Conservation (phyloP, 2,113 vertebrate species). For the Aplodontia rufa region DNA sequence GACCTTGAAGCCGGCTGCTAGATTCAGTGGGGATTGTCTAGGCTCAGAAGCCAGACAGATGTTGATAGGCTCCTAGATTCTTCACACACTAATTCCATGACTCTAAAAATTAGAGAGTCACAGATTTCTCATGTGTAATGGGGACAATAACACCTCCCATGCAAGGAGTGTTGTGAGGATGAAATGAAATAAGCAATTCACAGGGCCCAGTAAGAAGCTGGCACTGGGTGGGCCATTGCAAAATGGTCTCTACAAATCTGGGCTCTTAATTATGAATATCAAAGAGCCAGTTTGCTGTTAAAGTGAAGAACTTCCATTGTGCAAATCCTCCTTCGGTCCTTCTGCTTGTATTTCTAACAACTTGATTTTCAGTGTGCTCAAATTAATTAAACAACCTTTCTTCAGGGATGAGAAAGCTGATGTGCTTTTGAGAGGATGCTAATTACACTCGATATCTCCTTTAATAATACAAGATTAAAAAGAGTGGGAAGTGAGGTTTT, state of each 20-base stretch:
- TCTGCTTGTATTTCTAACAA: not conserved
- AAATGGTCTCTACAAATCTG: not conserved
- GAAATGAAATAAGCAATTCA: too few relatives aligned
- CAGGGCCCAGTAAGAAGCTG: not conserved
- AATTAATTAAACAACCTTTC: conserved; percentile 48
- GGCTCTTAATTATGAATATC: not conserved
- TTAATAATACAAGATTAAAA: conserved; percentile 54
- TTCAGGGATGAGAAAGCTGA: conserved; percentile 7
- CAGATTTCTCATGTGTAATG: not conserved
- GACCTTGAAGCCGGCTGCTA: not conserved
- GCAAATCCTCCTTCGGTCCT: not conserved
- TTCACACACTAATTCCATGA: not conserved
- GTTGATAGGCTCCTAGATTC: not conserved
- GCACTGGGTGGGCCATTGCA: not conserved
- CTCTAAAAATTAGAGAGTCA: not conserved
- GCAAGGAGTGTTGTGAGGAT: not conserved
- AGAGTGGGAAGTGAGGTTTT: not conserved
- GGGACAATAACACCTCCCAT: not conserved
- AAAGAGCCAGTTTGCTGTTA: not conserved
- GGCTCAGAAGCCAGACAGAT: not conserved
- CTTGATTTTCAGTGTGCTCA: conserved; percentile 14
- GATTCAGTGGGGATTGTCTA: too few relatives aligned
- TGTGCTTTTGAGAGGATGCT: not conserved
- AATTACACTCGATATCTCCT: conserved; percentile 34
- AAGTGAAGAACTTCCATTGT: not conserved